These are phyloP conservation scores for Tachuris rubrigastra DNA, from an alignment of 2,113 vertebrate species.

Conservation along the genomic window DNA sequence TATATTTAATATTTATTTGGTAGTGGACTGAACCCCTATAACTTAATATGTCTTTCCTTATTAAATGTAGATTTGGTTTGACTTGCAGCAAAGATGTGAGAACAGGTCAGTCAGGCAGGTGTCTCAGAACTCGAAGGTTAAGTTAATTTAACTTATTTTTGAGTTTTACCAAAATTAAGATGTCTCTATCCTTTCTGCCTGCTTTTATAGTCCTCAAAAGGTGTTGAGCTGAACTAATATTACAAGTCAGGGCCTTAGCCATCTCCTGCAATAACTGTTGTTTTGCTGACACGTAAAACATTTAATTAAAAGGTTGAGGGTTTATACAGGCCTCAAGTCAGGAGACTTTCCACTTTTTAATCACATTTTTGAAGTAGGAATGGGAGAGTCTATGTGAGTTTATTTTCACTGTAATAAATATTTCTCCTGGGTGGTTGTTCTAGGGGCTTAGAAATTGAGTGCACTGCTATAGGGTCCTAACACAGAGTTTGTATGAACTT, in stretches of 20 bases:
- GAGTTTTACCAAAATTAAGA: neutral
- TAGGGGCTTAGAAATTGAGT: neutral
- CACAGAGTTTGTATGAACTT: neutral
- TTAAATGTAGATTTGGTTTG: neutral
- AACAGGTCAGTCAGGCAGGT: neutral
- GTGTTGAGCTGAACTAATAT: neutral
- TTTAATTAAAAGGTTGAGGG: neutral
- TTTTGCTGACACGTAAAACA: neutral
- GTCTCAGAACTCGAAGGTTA: neutral
- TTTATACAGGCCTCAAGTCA: neutral
- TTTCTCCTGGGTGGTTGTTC: neutral
- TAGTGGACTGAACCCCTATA: neutral
- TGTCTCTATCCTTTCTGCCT: neutral
- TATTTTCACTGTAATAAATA: neutral
- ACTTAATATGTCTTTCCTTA: neutral
- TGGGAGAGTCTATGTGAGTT: neutral
- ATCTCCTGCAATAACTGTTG: neutral
- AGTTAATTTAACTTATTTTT: neutral
- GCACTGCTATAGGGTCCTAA: neutral
- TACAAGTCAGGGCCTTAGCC: neutral
- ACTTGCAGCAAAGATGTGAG: neutral
- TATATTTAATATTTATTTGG: neutral
- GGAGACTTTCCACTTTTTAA: neutral
- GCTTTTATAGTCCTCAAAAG: neutral
- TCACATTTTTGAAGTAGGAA: neutral